A percentile compares a stretch with the other conserved stretches of the same genome.
Conservation (phyloP, 2,888 invertebrate species). For the Diogma glabrata region DNA sequence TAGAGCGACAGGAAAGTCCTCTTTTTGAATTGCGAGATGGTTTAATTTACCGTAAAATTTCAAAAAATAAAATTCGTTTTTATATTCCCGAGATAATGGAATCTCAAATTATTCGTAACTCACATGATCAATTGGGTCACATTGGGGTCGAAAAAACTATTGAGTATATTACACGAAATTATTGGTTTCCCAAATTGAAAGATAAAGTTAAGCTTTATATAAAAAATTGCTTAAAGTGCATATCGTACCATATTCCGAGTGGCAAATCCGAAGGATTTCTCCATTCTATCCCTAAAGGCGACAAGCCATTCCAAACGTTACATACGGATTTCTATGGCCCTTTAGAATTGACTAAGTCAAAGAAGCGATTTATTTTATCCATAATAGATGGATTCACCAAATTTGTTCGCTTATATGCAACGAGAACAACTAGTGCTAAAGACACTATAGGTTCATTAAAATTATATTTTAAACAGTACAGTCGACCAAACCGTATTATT, state of each 20-base stretch:
- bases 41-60: constrained; percentile 15
- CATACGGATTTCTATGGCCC: constrained; percentile 17
- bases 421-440: constrained; percentile 16
- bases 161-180: constrained; percentile 21
- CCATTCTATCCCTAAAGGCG: constrained; percentile 22
- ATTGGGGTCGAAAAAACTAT: constrained; percentile 24
- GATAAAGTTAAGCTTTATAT: constrained; percentile 15
- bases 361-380: constrained; percentile 13
- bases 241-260: constrained; percentile 13
- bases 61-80: constrained; percentile 14
- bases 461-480: constrained; percentile 8
- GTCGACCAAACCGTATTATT: constrained; percentile 2
- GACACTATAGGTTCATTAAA: constrained; percentile 3
- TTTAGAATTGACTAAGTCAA: constrained; percentile 9
- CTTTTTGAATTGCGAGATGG: constrained; percentile 18
- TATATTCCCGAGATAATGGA: constrained; percentile 21
- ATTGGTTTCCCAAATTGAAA: constrained; percentile 27
- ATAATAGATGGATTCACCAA: constrained; percentile 16
- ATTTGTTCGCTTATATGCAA: constrained; percentile 15
- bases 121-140: constrained; percentile 25
- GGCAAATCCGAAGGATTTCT: constrained; percentile 20
- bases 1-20: constrained; percentile 16
- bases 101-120: constrained; percentile 19
- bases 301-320: constrained; percentile 20
- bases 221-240: constrained; percentile 15